A percentile compares a stretch with the other conserved stretches of the same genome.
Evolutionary conservation across 2,113 vertebrate species (phyloP).

Genomic region (Ceratotherium simum): DNA sequence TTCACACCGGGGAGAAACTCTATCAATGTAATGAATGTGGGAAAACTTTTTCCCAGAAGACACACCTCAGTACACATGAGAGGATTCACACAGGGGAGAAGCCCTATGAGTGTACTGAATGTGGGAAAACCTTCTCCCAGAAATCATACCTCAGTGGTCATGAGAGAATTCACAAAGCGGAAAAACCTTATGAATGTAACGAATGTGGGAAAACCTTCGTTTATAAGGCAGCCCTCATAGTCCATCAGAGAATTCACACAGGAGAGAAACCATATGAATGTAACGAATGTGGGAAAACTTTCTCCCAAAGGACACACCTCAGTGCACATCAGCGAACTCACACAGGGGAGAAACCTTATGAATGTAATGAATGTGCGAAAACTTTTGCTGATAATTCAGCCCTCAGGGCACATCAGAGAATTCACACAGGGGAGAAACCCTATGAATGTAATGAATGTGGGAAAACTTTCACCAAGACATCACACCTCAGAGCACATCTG

Average conservation of each 20-base stretch:
- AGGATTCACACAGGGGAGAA: slow-evolving; percentile 53
- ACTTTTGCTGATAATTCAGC: not conserved
- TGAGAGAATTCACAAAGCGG: slow-evolving; percentile 58
- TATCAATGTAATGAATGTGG: slow-evolving; percentile 48
- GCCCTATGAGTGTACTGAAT: not conserved
- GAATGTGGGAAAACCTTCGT: slow-evolving; percentile 68
- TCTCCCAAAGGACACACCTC: slow-evolving; percentile 15
- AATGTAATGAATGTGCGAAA: slow-evolving; percentile 56
- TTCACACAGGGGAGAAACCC: slow-evolving; percentile 35
- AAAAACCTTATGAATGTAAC: slow-evolving; percentile 62
- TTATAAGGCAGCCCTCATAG: not conserved
- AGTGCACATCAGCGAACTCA: slow-evolving; percentile 60
- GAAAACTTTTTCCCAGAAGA: slow-evolving; percentile 36
- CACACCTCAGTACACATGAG: not conserved
- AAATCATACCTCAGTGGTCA: slow-evolving; percentile 48
- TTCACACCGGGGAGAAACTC: slow-evolving; percentile 17
- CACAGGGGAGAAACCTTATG: slow-evolving; percentile 71
- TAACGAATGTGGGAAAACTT: slow-evolving; percentile 10
- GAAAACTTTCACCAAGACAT: slow-evolving; percentile 44
- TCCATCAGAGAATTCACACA: slow-evolving; percentile 46
- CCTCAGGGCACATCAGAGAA: slow-evolving; percentile 45
- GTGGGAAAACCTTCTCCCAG: slow-evolving; percentile 61
- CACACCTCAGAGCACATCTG: slow-evolving; percentile 31
- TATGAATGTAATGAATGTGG: slow-evolving; percentile 65
- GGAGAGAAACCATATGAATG: slow-evolving; percentile 31